phyloP scores from a whole-genome alignment of 2,888 invertebrate species.

The Cephus spinipes region DNA sequence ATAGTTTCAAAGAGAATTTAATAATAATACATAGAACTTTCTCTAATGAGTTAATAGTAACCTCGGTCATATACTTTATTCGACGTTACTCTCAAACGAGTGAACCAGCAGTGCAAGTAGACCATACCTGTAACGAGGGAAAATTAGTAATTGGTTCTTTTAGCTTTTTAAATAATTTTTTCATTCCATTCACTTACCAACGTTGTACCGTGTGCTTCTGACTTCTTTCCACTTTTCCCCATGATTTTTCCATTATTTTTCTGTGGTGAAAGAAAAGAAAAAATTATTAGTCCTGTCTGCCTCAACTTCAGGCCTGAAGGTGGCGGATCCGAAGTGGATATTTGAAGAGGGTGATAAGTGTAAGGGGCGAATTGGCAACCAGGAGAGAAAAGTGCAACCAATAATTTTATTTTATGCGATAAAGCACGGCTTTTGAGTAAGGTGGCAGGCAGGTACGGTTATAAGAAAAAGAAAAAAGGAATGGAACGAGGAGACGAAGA shows the following conservation, averaged over 20 bases:
- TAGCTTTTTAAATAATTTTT: background rate
- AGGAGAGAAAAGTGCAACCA: constrained; percentile 51
- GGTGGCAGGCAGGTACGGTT: constrained; percentile 16
- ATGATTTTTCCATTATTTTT: background rate
- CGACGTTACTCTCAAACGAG: constrained; percentile 38
- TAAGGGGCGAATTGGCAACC: background rate
- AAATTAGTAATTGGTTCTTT: background rate
- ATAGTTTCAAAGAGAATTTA: constrained; percentile 61
- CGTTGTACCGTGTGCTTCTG: too few relatives aligned
- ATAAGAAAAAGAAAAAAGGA: constrained; percentile 13
- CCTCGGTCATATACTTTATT: constrained; percentile 51
- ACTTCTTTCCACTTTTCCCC: too few relatives aligned
- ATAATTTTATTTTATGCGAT: constrained; percentile 62
- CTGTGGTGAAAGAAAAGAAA: background rate
- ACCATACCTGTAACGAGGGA: background rate
- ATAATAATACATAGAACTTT: constrained; percentile 59
- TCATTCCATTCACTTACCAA: background rate
- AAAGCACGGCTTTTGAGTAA: constrained; percentile 50
- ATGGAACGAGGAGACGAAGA: constrained; percentile 7
- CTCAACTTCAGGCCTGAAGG: too few relatives aligned
- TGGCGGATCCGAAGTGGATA: background rate
- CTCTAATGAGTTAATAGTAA: constrained; percentile 63
- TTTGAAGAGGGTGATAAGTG: background rate
- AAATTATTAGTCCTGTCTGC: background rate
- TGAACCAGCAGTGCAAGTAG: background rate